Percentiles rank a stretch among this genome's conserved stretches.
Conservation (phyloP, 2,113 vertebrate genomes). For the Vicugna pacos region DNA sequence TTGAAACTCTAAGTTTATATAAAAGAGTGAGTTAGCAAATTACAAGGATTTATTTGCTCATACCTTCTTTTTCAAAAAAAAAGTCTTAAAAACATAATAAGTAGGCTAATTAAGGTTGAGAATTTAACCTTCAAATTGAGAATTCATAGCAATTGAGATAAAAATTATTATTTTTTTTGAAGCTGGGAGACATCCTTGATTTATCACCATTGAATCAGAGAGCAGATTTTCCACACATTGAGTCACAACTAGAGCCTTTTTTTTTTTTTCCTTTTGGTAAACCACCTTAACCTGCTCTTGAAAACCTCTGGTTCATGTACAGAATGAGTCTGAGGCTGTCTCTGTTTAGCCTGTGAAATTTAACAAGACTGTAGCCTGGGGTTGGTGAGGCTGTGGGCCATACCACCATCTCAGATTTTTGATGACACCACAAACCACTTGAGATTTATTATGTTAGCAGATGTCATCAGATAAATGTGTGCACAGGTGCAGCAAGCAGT, state of each 20-base stretch:
- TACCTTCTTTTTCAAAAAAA: background rate
- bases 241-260: slow-evolving; percentile 54
- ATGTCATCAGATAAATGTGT: slow-evolving; percentile 79
- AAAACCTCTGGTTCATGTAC: slow-evolving; percentile 50
- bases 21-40: slow-evolving; percentile 49
- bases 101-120: slow-evolving; percentile 35
- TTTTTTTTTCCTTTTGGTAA: background rate
- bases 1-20: slow-evolving; percentile 66
- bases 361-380: slow-evolving; percentile 72
- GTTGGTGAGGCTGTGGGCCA: slow-evolving; percentile 76
- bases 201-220: slow-evolving; percentile 54
- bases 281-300: slow-evolving; percentile 67
- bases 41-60: slow-evolving; percentile 38
- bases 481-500: slow-evolving; percentile 76
- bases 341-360: slow-evolving; percentile 71
- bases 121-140: slow-evolving; percentile 29
- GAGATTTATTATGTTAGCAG: slow-evolving; percentile 82
- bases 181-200: slow-evolving; percentile 48
- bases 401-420: slow-evolving; percentile 72
- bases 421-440: slow-evolving; percentile 82
- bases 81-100: slow-evolving; percentile 59
- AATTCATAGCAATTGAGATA: slow-evolving; percentile 47
- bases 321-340: slow-evolving; percentile 63
- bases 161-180: slow-evolving; percentile 46
- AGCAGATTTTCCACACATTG: slow-evolving; percentile 69